Conservation (phyloP, 2,113 vertebrate genomes). For the Tragelaphus imberbis region DNA sequence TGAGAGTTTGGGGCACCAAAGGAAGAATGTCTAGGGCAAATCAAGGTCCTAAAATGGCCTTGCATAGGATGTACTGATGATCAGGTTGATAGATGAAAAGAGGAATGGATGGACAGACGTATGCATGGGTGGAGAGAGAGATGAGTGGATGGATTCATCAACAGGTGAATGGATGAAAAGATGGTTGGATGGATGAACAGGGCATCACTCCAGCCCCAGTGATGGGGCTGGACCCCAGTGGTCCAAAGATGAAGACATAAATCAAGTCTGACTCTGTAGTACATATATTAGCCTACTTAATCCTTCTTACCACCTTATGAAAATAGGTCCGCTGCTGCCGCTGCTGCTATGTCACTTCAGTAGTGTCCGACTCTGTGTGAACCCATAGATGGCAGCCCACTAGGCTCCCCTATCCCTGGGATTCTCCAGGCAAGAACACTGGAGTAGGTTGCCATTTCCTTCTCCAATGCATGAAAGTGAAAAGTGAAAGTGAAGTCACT, state of each 20-base stretch:
- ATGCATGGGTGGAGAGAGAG: background rate
- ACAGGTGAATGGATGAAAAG: background rate
- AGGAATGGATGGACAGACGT: too few relatives aligned
- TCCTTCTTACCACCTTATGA: background rate
- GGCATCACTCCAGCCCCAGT: background rate
- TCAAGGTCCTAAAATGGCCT: background rate
- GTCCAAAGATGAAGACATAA: background rate
- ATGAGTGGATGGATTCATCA: background rate
- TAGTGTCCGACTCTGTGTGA: too few relatives aligned
- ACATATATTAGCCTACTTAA: background rate
- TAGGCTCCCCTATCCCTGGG: too few relatives aligned
- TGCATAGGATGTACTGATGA: background rate
- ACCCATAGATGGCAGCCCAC: too few relatives aligned
- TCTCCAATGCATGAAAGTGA: too few relatives aligned
- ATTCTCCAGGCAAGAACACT: too few relatives aligned
- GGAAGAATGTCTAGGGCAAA: background rate
- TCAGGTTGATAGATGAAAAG: background rate
- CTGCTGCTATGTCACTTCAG: too few relatives aligned
- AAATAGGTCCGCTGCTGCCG: background rate
- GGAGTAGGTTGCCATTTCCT: too few relatives aligned
- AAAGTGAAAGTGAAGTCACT: too few relatives aligned
- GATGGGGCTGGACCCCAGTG: background rate
- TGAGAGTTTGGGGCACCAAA: background rate
- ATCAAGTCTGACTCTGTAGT: background rate
- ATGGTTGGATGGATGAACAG: background rate